These are phyloP conservation scores for Petrocephalus microphthalmus DNA, from an alignment of 2,113 vertebrate species.

Conservation along the genomic window DNA sequence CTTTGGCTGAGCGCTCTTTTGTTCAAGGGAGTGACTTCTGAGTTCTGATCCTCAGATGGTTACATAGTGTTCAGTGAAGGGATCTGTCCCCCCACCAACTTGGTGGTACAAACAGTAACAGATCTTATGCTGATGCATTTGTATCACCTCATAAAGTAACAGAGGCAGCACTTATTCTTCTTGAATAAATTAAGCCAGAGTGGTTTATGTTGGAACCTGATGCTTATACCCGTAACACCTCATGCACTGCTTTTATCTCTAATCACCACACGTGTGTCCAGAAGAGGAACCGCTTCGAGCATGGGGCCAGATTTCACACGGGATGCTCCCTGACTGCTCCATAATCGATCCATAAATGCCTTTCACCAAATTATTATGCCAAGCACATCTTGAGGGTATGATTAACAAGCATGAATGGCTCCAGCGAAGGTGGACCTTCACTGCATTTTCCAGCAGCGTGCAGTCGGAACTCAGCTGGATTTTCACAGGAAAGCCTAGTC, in stretches of 20 bases:
- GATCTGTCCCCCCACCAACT: constrained; percentile 34
- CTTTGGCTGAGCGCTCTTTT: background rate
- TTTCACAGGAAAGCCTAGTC: background rate
- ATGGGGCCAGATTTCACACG: background rate
- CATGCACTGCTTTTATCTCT: background rate
- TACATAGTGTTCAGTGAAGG: constrained; percentile 39
- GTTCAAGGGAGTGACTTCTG: constrained; percentile 36
- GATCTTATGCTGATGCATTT: constrained; percentile 36
- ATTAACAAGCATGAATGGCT: background rate
- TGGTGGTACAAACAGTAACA: constrained; percentile 21
- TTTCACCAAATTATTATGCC: background rate
- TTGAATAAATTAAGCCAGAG: constrained; percentile 52
- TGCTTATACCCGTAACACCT: background rate
- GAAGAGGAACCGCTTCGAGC: background rate
- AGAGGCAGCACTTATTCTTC: constrained; percentile 52
- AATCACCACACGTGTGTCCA: background rate
- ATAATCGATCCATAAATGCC: background rate
- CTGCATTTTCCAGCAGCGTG: background rate
- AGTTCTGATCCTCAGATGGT: constrained; percentile 36
- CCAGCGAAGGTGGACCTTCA: background rate
- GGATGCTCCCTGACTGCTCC: background rate
- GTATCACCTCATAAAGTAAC: constrained; percentile 35
- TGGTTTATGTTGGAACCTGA: constrained; percentile 8
- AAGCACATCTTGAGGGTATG: background rate
- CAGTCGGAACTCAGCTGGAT: background rate